These are phyloP conservation scores for Mirza zaza DNA, from an alignment of 2,113 vertebrate genomes.

Conservation along the genomic window DNA sequence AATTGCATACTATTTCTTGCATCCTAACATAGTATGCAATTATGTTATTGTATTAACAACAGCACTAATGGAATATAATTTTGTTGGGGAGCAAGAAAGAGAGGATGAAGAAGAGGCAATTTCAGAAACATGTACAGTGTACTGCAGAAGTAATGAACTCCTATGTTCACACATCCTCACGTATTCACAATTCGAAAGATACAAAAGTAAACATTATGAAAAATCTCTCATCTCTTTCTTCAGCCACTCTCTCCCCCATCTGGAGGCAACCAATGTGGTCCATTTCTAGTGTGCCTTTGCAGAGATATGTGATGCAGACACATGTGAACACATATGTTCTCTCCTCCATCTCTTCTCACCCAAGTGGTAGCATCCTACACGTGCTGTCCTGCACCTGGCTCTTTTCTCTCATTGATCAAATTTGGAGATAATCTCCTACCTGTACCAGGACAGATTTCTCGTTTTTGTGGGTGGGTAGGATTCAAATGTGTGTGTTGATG, in stretches of 20 bases:
- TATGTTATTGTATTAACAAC: background rate
- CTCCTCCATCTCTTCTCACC: background rate
- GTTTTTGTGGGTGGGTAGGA: background rate
- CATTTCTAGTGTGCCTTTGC: background rate
- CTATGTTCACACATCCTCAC: background rate
- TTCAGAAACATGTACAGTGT: background rate
- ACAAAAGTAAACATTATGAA: background rate
- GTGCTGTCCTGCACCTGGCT: background rate
- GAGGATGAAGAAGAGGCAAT: background rate
- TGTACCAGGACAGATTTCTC: background rate
- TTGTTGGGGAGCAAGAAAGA: background rate
- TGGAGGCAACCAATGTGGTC: too few species aligned
- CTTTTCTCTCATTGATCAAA: background rate
- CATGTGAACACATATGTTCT: background rate
- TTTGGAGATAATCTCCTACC: background rate
- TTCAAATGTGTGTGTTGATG: background rate
- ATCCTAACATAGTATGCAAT: background rate
- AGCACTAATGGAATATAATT: background rate
- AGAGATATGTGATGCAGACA: background rate
- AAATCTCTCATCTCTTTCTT: background rate
- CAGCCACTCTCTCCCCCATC: background rate
- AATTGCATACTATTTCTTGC: background rate
- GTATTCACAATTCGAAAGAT: background rate
- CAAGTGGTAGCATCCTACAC: background rate
- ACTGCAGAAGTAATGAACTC: background rate